phyloP scores from a whole-genome alignment of 37 sponge, comb jelly and placozoan species.

The Mnemiopsis leidyi region DNA sequence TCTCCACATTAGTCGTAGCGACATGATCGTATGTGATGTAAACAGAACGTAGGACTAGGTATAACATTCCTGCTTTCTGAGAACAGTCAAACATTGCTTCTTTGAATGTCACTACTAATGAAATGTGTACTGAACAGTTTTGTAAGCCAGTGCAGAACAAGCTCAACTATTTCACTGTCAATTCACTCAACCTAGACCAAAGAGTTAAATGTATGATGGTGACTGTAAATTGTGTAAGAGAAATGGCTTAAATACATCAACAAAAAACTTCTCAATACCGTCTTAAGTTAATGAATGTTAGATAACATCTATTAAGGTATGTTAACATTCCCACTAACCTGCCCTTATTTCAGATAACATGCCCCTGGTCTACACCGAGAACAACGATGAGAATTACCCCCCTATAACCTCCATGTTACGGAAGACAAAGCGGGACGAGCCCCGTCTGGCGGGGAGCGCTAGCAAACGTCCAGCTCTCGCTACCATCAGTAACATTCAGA shows the following conservation, averaged over 20 bases:
- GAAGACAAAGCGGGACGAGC: conserved; percentile 59
- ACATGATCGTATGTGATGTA: not conserved
- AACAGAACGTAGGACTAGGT: not conserved
- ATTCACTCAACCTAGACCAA: too few species aligned
- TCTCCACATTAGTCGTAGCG: not conserved
- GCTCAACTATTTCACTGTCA: not conserved
- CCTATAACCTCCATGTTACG: conserved; percentile 34
- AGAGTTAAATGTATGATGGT: too few species aligned
- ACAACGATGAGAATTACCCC: conserved; percentile 48
- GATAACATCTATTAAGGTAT: too few species aligned
- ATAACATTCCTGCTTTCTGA: conserved; percentile 10
- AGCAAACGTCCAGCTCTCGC: conserved; percentile 63
- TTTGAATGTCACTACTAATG: not conserved
- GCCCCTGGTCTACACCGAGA: conserved; percentile 26
- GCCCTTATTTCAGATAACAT: conserved; percentile 38
- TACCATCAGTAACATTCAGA: conserved; percentile 42
- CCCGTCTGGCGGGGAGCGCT: not conserved
- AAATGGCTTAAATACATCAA: too few species aligned
- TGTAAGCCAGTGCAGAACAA: too few species aligned
- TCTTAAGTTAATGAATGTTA: too few species aligned
- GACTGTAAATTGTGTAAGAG: too few species aligned
- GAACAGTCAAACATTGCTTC: not conserved
- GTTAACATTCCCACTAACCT: too few species aligned
- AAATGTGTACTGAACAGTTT: not conserved
- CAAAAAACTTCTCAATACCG: too few species aligned